A percentile compares a stretch with the other conserved stretches of the same genome.
phyloP scores from a whole-genome alignment of 2,113 vertebrate genomes.

The Alces alces region DNA sequence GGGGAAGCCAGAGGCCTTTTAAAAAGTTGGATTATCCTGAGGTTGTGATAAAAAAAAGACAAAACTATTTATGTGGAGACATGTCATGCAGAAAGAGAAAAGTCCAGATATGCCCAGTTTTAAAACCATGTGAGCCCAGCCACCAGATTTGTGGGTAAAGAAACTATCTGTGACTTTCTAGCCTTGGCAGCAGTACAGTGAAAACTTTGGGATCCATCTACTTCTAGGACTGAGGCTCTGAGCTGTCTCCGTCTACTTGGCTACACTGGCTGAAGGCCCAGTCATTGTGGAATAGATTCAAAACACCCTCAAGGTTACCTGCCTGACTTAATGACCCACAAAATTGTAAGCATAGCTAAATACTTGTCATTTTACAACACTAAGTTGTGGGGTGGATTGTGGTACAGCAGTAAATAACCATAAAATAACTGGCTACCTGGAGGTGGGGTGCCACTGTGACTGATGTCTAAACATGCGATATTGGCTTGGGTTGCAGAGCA shows the following conservation, averaged over 20 bases:
- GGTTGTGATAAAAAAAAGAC: background rate
- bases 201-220: background rate
- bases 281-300: background rate
- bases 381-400: background rate
- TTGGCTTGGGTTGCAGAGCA: background rate
- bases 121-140: background rate
- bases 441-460: background rate
- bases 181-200: background rate
- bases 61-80: background rate
- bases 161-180: background rate
- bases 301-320: background rate
- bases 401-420: background rate
- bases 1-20: background rate
- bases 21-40: background rate
- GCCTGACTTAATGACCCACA: background rate
- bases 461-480: background rate
- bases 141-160: background rate
- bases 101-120: background rate
- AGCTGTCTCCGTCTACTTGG: background rate
- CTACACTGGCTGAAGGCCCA: background rate
- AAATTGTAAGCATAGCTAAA: background rate
- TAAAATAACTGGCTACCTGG: background rate
- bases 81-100: background rate
- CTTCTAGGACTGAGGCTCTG: background rate
- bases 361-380: background rate